phyloP scores from a whole-genome alignment of 2,797 vertebrate genomes.

The Tangara arthus region DNA sequence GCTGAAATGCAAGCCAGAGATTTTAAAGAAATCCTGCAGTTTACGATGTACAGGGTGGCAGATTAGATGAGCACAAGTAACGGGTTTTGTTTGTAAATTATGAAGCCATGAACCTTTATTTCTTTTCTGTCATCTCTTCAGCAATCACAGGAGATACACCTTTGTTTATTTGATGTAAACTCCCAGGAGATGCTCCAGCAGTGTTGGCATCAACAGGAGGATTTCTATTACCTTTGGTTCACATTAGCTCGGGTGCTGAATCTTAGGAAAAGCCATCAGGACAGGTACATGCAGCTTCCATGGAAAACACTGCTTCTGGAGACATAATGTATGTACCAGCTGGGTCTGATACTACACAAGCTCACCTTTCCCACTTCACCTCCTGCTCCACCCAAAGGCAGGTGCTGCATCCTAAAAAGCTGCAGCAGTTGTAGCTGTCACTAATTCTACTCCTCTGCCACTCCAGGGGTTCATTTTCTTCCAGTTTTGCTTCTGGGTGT shows the following conservation, averaged over 20 bases:
- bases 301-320: not conserved
- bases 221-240: not conserved
- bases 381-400: not conserved
- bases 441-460: not conserved
- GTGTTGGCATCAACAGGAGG: not conserved
- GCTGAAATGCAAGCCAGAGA: not conserved
- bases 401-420: not conserved
- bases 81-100: not conserved
- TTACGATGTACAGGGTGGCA: not conserved
- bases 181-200: not conserved
- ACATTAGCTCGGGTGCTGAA: not conserved
- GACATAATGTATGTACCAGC: not conserved
- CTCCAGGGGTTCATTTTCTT: not conserved
- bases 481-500: not conserved
- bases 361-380: not conserved
- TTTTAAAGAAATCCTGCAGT: not conserved
- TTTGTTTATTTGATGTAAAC: rapidly evolving
- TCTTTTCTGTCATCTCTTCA: not conserved
- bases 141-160: not conserved
- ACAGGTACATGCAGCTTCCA: not conserved
- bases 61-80: not conserved
- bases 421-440: not conserved
- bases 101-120: not conserved
- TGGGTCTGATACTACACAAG: not conserved
- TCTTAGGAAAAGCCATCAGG: not conserved